Evolutionary conservation across 2,888 invertebrate genomes (phyloP).

Genomic region (Emmelina monodactyla): DNA sequence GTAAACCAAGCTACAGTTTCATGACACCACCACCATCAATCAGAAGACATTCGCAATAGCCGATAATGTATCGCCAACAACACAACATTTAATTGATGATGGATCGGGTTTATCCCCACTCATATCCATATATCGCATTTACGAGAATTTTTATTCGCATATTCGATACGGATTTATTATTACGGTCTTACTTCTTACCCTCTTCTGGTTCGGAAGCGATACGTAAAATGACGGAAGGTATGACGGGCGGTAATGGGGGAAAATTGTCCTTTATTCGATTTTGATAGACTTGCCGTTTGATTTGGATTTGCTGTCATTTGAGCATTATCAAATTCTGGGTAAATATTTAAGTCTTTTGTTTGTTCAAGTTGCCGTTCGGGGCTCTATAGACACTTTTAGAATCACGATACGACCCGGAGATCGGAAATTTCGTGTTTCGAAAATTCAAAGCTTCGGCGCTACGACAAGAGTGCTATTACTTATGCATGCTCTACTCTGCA

Average conservation of each 20-base stretch:
- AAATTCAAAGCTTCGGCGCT: too few species aligned
- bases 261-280: conserved; percentile 65
- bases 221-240: conserved; percentile 63
- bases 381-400: background rate
- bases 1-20: conserved; percentile 26
- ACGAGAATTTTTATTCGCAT: conserved; percentile 41
- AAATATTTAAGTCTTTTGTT: background rate
- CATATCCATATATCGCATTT: conserved; percentile 33
- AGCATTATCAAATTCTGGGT: background rate
- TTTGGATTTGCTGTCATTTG: conserved; percentile 31
- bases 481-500: too few species aligned
- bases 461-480: too few species aligned
- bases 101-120: conserved; percentile 36
- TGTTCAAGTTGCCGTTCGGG: background rate
- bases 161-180: conserved; percentile 63
- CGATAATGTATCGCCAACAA: conserved; percentile 58
- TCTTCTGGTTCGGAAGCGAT: conserved; percentile 58
- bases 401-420: too few species aligned
- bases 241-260: conserved; percentile 61
- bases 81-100: conserved; percentile 60
- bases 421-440: too few species aligned
- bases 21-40: conserved; percentile 48
- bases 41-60: conserved; percentile 43
- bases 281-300: conserved; percentile 59
- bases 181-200: conserved; percentile 56